Base-by-base conservation (phyloP, 2,797 vertebrate species). In the Helostoma temminkii region DNA sequence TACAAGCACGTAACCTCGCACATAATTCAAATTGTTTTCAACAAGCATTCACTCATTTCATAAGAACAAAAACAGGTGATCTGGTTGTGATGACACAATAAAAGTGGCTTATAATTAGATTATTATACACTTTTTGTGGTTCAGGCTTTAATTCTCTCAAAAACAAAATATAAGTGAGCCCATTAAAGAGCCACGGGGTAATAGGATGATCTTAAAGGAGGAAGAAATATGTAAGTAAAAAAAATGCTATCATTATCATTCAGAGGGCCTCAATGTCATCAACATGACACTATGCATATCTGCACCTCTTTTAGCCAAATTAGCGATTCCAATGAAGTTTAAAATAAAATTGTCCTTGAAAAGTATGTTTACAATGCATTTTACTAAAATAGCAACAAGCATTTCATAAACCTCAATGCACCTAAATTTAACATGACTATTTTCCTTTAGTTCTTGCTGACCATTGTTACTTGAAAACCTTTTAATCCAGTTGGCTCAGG, bases 401-500 rank as follows among this genome's bases (percentile, higher is more conserved):
- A 8, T 9, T 47, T 57, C n/a, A 41, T 42, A 60, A 25, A 57
- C 12, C 47, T 24, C 50, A 58, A 71, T 55, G 28, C 42, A 26
- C 12, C n/a, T 19, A 37, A 43, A 72, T 65, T 43, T 59, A 49
- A 66, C 16, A 21, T 68, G 15, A 50, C 26, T 53, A 68, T 74
- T 41, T 60, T 9, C 9, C 34, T 28, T 5, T 22, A 14, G 26
- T 55, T 72, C 18, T 25, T 9, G 42, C 24, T 47, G n/a, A 58
- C 14, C 74, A 47, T 59, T 48, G 39, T 62, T 52, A n/a, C 57
- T 48, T 71, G 55, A 87, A 86, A 82, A 65, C 39, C 24, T 82
- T 87, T 78, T 74, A 66, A 80, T 83, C 22, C 26, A 43, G 41
- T 42, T 59, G 68, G 52, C 57, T 55, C 18, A 10, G 16, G 32